A percentile compares a stretch with the other conserved stretches of the same genome.
Conservation (phyloP, 2,888 invertebrate species). For the Eilema depressum region DNA sequence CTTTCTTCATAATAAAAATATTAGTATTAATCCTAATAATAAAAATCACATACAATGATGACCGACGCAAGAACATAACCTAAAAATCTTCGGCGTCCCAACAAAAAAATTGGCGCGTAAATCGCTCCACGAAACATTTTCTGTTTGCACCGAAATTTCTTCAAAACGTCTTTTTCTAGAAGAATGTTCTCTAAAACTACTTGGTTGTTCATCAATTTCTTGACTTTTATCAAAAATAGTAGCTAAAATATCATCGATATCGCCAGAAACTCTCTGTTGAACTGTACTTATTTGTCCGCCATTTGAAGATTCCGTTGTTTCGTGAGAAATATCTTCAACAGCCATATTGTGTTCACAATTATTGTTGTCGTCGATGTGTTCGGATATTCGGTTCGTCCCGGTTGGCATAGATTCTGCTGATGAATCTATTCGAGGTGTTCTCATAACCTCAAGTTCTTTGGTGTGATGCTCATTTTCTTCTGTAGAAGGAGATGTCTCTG, state of each 20-base stretch:
- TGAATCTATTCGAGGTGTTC: conserved; percentile 11
- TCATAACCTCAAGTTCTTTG: conserved; percentile 17
- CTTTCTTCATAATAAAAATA: not conserved
- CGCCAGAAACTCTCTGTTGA: conserved; percentile 18
- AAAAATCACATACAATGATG: conserved; percentile 31
- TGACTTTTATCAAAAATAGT: conserved; percentile 25
- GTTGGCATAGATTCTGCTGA: conserved; percentile 18
- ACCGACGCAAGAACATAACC: conserved; percentile 40
- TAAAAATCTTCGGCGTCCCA: conserved; percentile 43
- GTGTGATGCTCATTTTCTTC: not conserved
- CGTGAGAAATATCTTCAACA: not conserved
- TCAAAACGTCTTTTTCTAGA: conserved; percentile 33
- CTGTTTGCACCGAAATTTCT: conserved; percentile 23
- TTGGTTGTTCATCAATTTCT: not conserved
- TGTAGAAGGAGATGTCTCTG: conserved; percentile 7
- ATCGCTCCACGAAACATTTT: conserved; percentile 35
- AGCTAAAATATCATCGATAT: conserved; percentile 25
- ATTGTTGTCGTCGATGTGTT: not conserved
- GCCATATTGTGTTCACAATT: not conserved
- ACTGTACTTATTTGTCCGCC: not conserved
- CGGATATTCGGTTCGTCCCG: not conserved
- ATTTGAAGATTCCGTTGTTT: conserved; percentile 16
- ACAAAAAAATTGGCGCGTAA: conserved; percentile 38
- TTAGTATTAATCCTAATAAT: too few relatives aligned
- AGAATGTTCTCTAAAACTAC: not conserved